Base-by-base conservation (phyloP, 53 echinoderm and acorn worm genomes). In the Mesocentrotus franciscanus region DNA sequence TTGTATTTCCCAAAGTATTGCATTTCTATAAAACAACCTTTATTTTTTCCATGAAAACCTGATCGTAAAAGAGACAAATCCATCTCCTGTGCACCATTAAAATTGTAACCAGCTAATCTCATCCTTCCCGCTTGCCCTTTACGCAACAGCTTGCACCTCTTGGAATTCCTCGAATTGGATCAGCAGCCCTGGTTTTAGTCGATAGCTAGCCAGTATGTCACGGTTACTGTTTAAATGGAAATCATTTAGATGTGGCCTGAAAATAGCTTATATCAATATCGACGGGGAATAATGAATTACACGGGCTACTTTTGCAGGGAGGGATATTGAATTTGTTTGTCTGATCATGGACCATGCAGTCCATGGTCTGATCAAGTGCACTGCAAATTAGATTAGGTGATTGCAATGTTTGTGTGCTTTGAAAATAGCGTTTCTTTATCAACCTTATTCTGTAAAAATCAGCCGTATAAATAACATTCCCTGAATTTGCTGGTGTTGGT, bases 321-420 rank as follows among this genome's bases (percentile, higher is more conserved):
- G 42, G 42, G 81, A 81, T 81, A 42, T 81, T 81, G 81, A 36
- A 81, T 81, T 81, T 42, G 33, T 81, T 81, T 74, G 74, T 68
- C 20, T 68, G 68, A 68, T 68, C 68, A 68, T n/a, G n/a, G n/a
- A n/a, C n/a, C n/a, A n/a, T n/a, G n/a, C n/a, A n/a, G n/a, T n/a
- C n/a, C n/a, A n/a, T n/a, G n/a, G n/a, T n/a, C n/a, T n/a, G n/a
- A n/a, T n/a, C n/a, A 68, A 66, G 0, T 5, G 0, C 68, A 0
- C 68, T 26, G 68, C 26, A 68, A 68, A 68, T 68, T 68, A 5
- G 22, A 20, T 68, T 68, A 26, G 18, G 66, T 66, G 17, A 20
- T 66, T 61, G 4, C 22, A 22, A 8, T 24, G 24, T 68, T 68
- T 68, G 68, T 24, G 24, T 26, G 68, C 68, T 24, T 24, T 68